A percentile compares a stretch with the other conserved stretches of the same genome.
Conservation (phyloP, 2,888 invertebrate genomes). For the Schizaphis graminum region DNA sequence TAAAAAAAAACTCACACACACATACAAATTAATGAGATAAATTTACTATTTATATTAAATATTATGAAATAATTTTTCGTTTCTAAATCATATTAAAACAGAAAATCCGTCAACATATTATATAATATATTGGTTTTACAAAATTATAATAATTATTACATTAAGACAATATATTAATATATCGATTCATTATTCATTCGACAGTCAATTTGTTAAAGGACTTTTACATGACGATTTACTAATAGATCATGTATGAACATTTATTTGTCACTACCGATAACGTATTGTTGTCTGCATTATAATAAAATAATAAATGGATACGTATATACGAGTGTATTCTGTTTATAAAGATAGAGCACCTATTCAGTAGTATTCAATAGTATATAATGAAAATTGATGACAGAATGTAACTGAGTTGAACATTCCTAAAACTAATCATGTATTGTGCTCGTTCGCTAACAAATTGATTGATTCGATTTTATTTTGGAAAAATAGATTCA, state of each 20-base stretch:
- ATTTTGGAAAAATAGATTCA: neutral
- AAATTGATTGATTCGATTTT: neutral
- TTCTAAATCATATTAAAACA: neutral
- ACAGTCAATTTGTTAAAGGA: neutral
- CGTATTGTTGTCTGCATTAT: neutral
- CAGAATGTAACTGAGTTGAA: neutral
- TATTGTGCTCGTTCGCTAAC: neutral
- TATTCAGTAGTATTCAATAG: neutral
- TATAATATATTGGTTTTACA: neutral
- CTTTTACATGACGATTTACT: neutral
- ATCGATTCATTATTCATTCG: neutral
- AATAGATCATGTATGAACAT: neutral
- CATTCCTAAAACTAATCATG: neutral
- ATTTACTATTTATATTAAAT: neutral
- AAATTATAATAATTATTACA: neutral
- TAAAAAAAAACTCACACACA: no score
- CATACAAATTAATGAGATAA: neutral
- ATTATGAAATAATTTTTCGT: neutral
- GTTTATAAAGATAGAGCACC: neutral
- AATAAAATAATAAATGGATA: slow-evolving; percentile 14
- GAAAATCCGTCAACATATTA: neutral
- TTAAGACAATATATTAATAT: neutral
- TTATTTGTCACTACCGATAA: neutral
- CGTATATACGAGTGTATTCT: neutral
- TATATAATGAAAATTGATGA: neutral